Evolutionary conservation across 2,797 vertebrate species (phyloP).

Genomic region (Euthynnus affinis): DNA sequence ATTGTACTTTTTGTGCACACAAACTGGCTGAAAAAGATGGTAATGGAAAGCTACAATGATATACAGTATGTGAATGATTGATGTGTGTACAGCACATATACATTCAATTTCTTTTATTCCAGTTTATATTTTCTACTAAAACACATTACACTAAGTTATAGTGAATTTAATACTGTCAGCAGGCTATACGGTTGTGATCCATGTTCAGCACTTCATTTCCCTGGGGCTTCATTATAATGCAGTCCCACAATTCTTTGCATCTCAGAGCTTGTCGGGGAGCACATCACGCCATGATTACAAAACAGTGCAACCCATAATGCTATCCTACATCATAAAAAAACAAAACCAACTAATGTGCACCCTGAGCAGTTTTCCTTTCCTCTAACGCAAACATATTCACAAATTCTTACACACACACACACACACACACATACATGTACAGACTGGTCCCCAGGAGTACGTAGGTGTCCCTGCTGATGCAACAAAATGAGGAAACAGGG

Average conservation of each 20-base stretch:
- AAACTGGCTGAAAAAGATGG: slow-evolving; percentile 2
- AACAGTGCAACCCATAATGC: slow-evolving; percentile 43
- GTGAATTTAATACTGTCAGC: slow-evolving; percentile 63
- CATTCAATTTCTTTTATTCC: slow-evolving; percentile 27
- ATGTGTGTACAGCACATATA: not conserved
- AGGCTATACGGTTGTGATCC: slow-evolving; percentile 51
- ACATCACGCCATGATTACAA: slow-evolving; percentile 59
- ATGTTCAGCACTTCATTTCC: slow-evolving; percentile 65
- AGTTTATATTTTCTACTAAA: slow-evolving; percentile 48
- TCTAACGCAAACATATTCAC: slow-evolving; percentile 18
- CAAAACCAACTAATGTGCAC: slow-evolving; percentile 45
- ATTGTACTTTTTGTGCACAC: not conserved
- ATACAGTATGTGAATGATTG: slow-evolving; percentile 16
- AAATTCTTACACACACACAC: slow-evolving; percentile 12
- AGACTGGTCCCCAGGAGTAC: slow-evolving; percentile 22
- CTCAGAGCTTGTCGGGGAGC: slow-evolving; percentile 49
- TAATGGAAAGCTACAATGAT: not conserved
- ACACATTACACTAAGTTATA: slow-evolving; percentile 58
- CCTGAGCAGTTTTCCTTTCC: slow-evolving; percentile 30
- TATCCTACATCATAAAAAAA: slow-evolving; percentile 17
- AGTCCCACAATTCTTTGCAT: slow-evolving; percentile 66
- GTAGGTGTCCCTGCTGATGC: slow-evolving; percentile 74
- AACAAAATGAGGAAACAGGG: slow-evolving; percentile 56
- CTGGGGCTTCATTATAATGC: slow-evolving; percentile 72
- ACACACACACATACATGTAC: not conserved